These are phyloP conservation scores for Neomonachus schauinslandi DNA, from an alignment of 2,113 vertebrate genomes.

Conservation along the genomic window DNA sequence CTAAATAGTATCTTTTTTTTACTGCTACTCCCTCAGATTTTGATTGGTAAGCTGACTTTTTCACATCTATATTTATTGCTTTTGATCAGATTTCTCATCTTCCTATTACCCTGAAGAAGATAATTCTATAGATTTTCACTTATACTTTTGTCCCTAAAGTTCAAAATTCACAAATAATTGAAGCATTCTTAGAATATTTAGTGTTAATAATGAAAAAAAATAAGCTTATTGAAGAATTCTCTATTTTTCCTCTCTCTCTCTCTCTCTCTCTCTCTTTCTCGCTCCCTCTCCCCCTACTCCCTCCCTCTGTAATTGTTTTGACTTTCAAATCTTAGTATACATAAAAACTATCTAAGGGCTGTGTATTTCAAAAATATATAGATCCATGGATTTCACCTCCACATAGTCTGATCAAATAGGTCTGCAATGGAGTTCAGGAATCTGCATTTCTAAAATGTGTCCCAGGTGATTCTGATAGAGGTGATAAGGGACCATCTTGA, in stretches of 20 bases:
- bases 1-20: not conserved
- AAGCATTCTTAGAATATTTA: not conserved
- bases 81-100: not conserved
- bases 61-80: not conserved
- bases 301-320: not conserved
- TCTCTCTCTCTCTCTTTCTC: not conserved
- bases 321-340: not conserved
- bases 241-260: accelerated
- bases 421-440: not conserved
- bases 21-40: not conserved
- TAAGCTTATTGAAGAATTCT: not conserved
- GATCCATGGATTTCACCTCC: not conserved
- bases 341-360: not conserved
- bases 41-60: not conserved
- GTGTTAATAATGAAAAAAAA: not conserved
- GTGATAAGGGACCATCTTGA: not conserved
- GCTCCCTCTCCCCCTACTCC: accelerated
- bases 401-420: not conserved
- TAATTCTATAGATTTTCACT: not conserved
- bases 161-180: not conserved
- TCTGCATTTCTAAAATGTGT: not conserved
- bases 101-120: not conserved
- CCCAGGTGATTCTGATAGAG: not conserved
- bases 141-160: not conserved
- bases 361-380: not conserved